Conservation (phyloP, 2,888 invertebrate species). For the Tigriopus californicus region DNA sequence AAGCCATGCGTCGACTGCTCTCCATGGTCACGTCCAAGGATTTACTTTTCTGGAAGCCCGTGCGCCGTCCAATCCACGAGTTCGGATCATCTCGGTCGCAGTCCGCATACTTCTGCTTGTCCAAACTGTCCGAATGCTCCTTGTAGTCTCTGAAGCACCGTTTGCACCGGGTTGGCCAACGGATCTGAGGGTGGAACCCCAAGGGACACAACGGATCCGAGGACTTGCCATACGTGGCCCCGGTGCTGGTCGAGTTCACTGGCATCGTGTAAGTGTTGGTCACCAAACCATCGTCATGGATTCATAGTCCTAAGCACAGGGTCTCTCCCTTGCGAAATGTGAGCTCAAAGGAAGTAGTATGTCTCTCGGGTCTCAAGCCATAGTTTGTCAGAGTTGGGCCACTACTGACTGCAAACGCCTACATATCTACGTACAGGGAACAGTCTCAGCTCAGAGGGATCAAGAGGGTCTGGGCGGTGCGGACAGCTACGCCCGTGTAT, state of each 20-base stretch:
- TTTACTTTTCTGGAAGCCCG: conserved; percentile 1
- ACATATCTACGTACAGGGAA: no score
- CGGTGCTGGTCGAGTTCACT: conserved; percentile 10
- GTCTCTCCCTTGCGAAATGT: no score
- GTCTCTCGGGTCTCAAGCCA: no score
- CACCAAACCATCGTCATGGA: conserved; percentile 19
- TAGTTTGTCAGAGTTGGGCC: no score
- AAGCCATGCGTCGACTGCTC: no score
- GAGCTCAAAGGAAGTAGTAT: no score
- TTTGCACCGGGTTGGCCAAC: conserved; percentile 83
- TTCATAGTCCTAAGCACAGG: no score
- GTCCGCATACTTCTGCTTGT: conserved; percentile 1
- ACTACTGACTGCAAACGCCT: no score
- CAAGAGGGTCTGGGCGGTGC: no score
- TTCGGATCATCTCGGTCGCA: neutral
- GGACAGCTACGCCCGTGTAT: no score
- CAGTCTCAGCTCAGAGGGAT: no score
- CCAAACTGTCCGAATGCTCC: conserved; percentile 53
- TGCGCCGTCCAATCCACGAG: neutral
- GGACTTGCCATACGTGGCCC: conserved; percentile 15
- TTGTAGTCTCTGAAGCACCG: conserved; percentile 82
- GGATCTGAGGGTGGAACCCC: conserved; percentile 76
- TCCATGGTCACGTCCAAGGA: conserved; percentile 4
- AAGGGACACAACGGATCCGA: conserved; percentile 65
- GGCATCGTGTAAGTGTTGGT: conserved; percentile 3